Base-by-base conservation (phyloP, 2,888 invertebrate species). In the Therioaphis trifolii region DNA sequence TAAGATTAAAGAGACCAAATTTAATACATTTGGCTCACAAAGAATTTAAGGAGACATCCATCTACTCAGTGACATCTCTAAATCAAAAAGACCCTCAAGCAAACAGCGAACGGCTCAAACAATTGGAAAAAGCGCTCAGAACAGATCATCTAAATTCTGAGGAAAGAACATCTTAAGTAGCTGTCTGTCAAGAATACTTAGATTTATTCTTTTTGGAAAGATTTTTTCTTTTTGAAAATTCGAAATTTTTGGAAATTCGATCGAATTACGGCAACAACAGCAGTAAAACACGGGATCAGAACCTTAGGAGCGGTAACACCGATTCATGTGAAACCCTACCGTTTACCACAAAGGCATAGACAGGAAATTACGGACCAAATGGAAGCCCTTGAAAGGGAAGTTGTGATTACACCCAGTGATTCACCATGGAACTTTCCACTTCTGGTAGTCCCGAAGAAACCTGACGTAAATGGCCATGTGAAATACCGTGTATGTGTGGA, bases 371-470 rank as follows among this genome's bases (percentile, higher is more conserved):
- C 58, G 5, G 55, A 29, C 2, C 77, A 77, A 61, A 21, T 77
- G 3, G 9, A 77, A 21, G 63, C 49, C 63, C 43, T 63, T 0
- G 43, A 61, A 35, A n/a, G 18, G 14, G 18, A 66, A 18, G 5
- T 18, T 7, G 18, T 66, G 5, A 80, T 84, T 9, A n/a, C 12
- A 1, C 21, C 35, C 0, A 76, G 63, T 14, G 15, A 40, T 5
- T 35, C 35, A 9, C 69, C 76, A 7, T 85, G 76, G 76, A 85
- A 77, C 66, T n/a, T n/a, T n/a, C n/a, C n/a, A n/a, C n/a, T n/a
- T n/a, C n/a, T n/a, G n/a, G n/a, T n/a, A n/a, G n/a, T n/a, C n/a
- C n/a, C n/a, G n/a, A n/a, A n/a, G n/a, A n/a, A n/a, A n/a, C n/a
- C n/a, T n/a, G n/a, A n/a, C n/a, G n/a, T n/a, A n/a, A n/a, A n/a